phyloP scores from a whole-genome alignment of 1,140 invertebrate genomes.

The Melitaea cinxia region DNA sequence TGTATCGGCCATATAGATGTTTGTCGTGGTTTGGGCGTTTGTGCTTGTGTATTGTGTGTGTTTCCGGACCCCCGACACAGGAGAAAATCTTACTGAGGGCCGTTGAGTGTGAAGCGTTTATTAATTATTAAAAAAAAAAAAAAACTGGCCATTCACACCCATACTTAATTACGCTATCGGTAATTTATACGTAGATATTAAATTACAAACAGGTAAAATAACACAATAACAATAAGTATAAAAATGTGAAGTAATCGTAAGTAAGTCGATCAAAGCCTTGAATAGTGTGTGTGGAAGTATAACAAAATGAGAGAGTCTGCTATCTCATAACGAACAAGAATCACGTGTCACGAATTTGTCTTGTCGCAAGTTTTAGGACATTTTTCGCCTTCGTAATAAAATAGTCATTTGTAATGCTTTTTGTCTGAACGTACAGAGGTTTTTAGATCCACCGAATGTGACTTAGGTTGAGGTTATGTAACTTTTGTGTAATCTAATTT shows the following conservation, averaged over 20 bases:
- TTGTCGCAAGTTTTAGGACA: conserved; percentile 13
- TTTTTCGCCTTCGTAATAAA: conserved; percentile 17
- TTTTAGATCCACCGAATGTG: not conserved
- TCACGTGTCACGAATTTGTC: conserved; percentile 20
- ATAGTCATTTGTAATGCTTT: conserved; percentile 18
- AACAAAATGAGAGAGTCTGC: not conserved
- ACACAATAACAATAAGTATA: not conserved
- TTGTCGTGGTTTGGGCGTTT: too few relatives aligned
- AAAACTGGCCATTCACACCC: too few relatives aligned
- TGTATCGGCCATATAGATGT: too few relatives aligned
- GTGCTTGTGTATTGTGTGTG: too few relatives aligned
- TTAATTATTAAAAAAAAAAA: too few relatives aligned
- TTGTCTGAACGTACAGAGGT: conserved; percentile 15
- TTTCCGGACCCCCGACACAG: too few relatives aligned
- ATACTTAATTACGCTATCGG: too few relatives aligned
- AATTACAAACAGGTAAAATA: conserved; percentile 19
- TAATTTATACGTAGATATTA: too few relatives aligned
- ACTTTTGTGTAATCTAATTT: too few relatives aligned
- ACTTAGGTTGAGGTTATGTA: not conserved
- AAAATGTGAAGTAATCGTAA: too few relatives aligned
- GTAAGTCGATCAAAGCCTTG: conserved; percentile 18
- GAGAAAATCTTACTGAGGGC: too few relatives aligned
- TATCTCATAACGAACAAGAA: conserved; percentile 15
- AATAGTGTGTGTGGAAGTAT: conserved; percentile 1
- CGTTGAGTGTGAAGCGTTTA: too few relatives aligned